phyloP scores from a whole-genome alignment of 2,797 vertebrate species.

The Enteromius thamalakanensis region DNA sequence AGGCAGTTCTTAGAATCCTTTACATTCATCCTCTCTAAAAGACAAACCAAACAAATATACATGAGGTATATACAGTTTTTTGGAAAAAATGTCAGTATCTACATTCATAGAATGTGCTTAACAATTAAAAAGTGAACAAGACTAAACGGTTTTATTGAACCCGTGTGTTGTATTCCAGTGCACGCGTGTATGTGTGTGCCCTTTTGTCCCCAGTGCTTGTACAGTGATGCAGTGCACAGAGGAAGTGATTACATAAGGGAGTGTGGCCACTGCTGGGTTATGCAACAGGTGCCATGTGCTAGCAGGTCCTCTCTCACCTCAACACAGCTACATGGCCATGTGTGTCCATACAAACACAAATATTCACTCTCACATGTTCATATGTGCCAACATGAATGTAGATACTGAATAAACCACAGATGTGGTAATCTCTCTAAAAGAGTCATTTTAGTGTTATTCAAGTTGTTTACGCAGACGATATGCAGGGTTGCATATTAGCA shows the following conservation, averaged over 20 bases:
- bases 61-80: background rate
- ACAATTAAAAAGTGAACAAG: background rate
- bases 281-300: constrained; percentile 82
- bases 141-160: background rate
- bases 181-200: constrained; percentile 32
- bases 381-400: background rate
- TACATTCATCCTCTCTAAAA: constrained; percentile 35
- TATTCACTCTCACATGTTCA: constrained; percentile 52
- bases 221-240: constrained; percentile 52
- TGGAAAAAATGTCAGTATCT: background rate
- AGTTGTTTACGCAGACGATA: background rate
- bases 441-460: background rate
- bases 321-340: constrained; percentile 43
- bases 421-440: background rate
- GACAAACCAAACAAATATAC: constrained; percentile 26
- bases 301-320: constrained; percentile 67
- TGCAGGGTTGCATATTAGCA: background rate
- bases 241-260: constrained; percentile 74
- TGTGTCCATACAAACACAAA: constrained; percentile 58
- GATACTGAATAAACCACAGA: background rate
- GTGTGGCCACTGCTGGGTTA: constrained; percentile 72
- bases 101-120: background rate
- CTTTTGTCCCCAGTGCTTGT: constrained; percentile 33
- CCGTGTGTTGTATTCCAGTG: constrained; percentile 4
- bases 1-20: constrained; percentile 30